Percentiles rank a stretch among this genome's conserved stretches.
phyloP scores from a whole-genome alignment of 2,888 invertebrate species.

The Vesta saturnalis region DNA sequence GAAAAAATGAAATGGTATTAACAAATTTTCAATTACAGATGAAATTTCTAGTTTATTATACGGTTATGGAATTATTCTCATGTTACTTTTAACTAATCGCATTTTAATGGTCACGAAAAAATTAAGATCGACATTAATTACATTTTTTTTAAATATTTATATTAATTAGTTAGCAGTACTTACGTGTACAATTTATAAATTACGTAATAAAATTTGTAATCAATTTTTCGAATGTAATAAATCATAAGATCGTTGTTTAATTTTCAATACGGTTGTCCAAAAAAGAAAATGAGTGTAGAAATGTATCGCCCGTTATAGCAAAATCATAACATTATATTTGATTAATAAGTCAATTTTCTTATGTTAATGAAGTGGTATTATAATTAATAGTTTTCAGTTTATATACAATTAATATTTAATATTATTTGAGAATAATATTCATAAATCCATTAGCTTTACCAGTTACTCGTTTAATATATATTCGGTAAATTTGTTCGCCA shows the following conservation, averaged over 20 bases:
- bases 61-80: no score
- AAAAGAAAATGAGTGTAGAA: conserved; percentile 10
- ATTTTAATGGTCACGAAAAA: not conserved
- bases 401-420: conserved; percentile 27
- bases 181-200: not conserved
- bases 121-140: conserved; percentile 2
- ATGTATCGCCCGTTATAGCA: conserved; percentile 18
- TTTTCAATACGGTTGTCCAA: not conserved
- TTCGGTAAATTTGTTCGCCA: conserved; percentile 24
- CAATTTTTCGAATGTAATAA: conserved; percentile 17
- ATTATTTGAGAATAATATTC: conserved; percentile 21
- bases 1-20: no score
- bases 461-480: conserved; percentile 9
- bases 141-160: not conserved
- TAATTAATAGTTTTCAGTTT: conserved; percentile 33
- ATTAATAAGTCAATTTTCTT: conserved; percentile 35
- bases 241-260: conserved; percentile 17
- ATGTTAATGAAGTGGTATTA: conserved; percentile 26
- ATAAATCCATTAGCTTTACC: conserved; percentile 8
- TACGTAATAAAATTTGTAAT: conserved; percentile 14
- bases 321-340: conserved; percentile 20
- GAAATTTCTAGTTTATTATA: no score
- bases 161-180: conserved; percentile 4
- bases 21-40: no score
- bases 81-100: no score